Evolutionary conservation across 2,888 invertebrate species (phyloP), one percentile per base, ranked within the genome.

Genomic region (Lepetodrilus schrolli): DNA sequence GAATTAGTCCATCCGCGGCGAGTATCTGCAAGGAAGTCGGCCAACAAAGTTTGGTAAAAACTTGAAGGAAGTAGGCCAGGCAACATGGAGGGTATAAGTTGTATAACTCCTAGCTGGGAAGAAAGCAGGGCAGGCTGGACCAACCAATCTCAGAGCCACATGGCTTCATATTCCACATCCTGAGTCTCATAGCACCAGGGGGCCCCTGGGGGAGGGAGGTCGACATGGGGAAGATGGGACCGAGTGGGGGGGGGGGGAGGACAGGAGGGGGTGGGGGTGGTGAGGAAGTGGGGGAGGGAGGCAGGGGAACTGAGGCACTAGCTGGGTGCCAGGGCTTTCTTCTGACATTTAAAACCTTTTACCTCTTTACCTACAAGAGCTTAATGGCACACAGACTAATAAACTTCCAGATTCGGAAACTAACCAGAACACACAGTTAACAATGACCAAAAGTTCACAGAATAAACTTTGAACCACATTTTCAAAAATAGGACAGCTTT

Each of bases 111-210:
- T 30, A 58, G 58, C 30, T 17, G n/a, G 17, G 58, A 30, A 30
- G 58, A 30, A 58, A 58, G 26, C 26, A n/a, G 58, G 30, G 21
- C 13, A 58, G 30, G 30, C 58, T 34, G 58, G 58, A 58, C 58
- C 30, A 30, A 58, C 58, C 58, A 58, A 58, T 58, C 34, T 58
- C 21, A 58, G 34, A 17, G 30, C 26, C 58, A 30, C 58, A 58
- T 58, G 58, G 58, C 30, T 58, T 13, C 49, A 49, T 70, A 36
- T 43, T 51, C 37, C 51, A 65, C 72, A 72, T 72, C 72, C 30
- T 21, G 65, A 72, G 38, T 43, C 65, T 23, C 66, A 36, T 23
- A 73, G 49, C 36, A 21, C n/a, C 20, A 34, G 38, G 58, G 36
- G 51, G 26, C 17, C 37, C 21, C 21, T 30, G 23, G 10, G 10